Conservation (phyloP, 2,113 vertebrate genomes). For the Taxidea taxus region DNA sequence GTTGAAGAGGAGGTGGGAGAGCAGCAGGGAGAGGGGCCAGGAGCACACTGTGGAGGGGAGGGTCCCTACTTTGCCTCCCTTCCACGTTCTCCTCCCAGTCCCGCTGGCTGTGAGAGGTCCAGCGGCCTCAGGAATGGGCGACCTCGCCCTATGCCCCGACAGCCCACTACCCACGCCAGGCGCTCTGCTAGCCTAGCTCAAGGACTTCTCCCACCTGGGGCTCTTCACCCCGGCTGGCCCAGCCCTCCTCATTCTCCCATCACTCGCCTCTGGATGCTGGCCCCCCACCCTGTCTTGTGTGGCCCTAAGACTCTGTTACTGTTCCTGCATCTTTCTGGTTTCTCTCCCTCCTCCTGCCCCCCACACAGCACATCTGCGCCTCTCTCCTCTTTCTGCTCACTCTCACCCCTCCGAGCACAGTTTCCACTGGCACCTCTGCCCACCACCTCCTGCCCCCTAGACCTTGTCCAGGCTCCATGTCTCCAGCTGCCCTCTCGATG, state of each 20-base stretch:
- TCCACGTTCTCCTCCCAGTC: background rate
- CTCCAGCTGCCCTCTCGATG: background rate
- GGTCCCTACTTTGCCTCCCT: background rate
- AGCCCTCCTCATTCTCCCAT: background rate
- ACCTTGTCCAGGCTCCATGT: background rate
- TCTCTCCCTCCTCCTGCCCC: background rate
- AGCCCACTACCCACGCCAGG: background rate
- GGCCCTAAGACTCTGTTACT: background rate
- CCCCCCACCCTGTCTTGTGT: background rate
- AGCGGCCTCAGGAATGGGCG: fast-evolving
- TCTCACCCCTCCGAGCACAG: background rate
- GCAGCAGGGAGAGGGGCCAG: background rate
- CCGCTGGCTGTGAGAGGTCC: background rate
- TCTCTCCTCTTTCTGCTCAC: background rate
- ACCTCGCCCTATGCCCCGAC: background rate
- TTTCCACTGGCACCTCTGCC: too few relatives aligned
- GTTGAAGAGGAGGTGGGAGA: background rate
- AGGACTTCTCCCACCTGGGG: fast-evolving
- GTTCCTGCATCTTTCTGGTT: background rate
- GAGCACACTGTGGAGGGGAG: fast-evolving
- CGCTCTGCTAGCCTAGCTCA: background rate
- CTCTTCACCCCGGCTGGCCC: too few relatives aligned
- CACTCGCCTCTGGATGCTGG: fast-evolving
- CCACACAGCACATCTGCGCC: too few relatives aligned
- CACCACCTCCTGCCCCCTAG: background rate